Base-by-base conservation (phyloP, 2,797 vertebrate genomes). In the Protosalanx chinensis region DNA sequence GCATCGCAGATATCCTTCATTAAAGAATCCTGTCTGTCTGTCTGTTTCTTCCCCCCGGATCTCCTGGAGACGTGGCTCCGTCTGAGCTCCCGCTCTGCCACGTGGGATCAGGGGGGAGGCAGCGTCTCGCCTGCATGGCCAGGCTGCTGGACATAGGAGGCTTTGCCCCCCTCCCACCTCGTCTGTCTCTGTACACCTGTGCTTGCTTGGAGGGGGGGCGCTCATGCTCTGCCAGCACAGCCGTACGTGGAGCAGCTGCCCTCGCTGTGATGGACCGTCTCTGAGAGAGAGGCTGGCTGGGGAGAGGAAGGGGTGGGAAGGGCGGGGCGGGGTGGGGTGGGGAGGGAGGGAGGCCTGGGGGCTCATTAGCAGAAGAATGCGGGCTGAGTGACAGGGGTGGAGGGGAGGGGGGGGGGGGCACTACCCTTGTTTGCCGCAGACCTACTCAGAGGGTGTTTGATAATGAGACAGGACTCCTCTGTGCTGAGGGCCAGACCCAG, bases 331-430 rank as follows among this genome's bases (percentile, higher is more conserved):
- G 79, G 58, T 37, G 59, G 18, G 56, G 56, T 23, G 58, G 57
- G 18, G 79, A 63, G 23, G n/a, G 23, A 71, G 49, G 58, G 29
- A 72, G 69, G 69, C 61, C 64, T 60, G 57, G 66, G 56, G 74
- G 72, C 84, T 90, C 87, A 91, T 91, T 92, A 91, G 88, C 69
- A 68, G 68, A 87, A 82, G 91, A 92, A 91, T 92, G 90, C 68
- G 70, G 81, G 76, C 76, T 76, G 76, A 81, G 64, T 81, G 79
- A 78, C 76, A 77, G 74, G 68, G 62, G 41, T 35, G 62, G n/a
- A n/a, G 35, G 73, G 33, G 73, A 69, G 61, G 37, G 49, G 61
- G n/a, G 18, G 35, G 72, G 59, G 63, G 64, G 65, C 76, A 70
- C 70, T 68, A 63, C 35, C 71, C 68, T 75, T 74, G 46, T 68